Conservation (phyloP, 2,888 invertebrate species). For the Lordiphosa andalusiaca region DNA sequence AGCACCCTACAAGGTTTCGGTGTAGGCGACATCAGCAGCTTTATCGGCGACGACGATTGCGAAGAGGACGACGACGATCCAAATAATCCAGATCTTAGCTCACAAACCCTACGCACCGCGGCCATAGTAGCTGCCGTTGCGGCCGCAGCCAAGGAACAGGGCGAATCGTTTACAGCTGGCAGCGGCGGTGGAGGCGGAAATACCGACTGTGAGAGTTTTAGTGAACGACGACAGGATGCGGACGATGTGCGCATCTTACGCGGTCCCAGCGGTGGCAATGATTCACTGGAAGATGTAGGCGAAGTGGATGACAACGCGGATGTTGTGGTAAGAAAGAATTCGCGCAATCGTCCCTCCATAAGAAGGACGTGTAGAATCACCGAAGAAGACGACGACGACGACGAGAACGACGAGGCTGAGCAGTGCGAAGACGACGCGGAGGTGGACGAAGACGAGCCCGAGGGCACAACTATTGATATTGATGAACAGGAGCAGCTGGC, state of each 20-base stretch:
- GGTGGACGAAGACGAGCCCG: slow-evolving; percentile 56
- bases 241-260: slow-evolving; percentile 53
- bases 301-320: slow-evolving; percentile 68
- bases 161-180: slow-evolving; percentile 16
- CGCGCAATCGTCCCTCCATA: slow-evolving; percentile 59
- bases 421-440: slow-evolving; percentile 33
- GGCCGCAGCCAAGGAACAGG: slow-evolving; percentile 57
- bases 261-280: slow-evolving; percentile 46
- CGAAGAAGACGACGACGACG: slow-evolving; percentile 64
- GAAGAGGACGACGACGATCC: slow-evolving; percentile 47
- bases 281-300: slow-evolving; percentile 62
- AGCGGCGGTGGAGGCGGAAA: slow-evolving; percentile 27
- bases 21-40: slow-evolving; percentile 72
- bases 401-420: slow-evolving; percentile 25
- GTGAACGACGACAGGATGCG: slow-evolving; percentile 55
- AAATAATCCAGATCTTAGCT: slow-evolving; percentile 53
- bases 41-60: slow-evolving; percentile 67
- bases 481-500: slow-evolving; percentile 53
- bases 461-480: slow-evolving; percentile 61
- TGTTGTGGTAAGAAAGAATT: slow-evolving; percentile 58
- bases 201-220: slow-evolving; percentile 67
- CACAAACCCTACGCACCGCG: slow-evolving; percentile 61
- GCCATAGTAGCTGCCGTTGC: slow-evolving; percentile 67
- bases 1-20: slow-evolving; percentile 77
- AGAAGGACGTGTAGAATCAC: slow-evolving; percentile 65